Conservation (phyloP, 2,797 vertebrate species). For the Sebastes taczanowskii region DNA sequence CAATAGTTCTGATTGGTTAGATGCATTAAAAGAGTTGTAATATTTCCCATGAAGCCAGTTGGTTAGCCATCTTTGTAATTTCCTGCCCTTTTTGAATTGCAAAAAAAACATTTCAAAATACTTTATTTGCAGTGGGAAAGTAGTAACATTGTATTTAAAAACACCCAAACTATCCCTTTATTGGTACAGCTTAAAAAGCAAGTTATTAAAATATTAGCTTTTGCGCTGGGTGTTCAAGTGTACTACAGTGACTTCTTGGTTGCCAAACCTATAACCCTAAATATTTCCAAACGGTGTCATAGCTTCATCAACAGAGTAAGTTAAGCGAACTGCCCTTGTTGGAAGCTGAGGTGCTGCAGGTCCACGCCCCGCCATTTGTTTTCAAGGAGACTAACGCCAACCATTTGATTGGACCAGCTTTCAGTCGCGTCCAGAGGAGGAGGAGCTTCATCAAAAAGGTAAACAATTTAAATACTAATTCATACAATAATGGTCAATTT, state of each 20-base stretch:
- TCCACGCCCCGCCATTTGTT: constrained; percentile 92
- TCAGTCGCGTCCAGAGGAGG: constrained; percentile 83
- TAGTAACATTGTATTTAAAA: not conserved
- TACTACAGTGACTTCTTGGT: not conserved
- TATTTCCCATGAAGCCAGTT: not conserved
- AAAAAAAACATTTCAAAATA: not conserved
- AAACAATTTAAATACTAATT: not conserved
- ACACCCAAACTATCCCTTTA: too few relatives aligned
- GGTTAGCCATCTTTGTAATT: not conserved
- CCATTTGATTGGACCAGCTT: constrained; percentile 63
- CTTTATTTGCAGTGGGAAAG: not conserved
- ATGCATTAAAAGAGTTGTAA: not conserved
- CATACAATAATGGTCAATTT: not conserved
- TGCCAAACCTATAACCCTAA: not conserved
- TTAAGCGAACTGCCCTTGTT: constrained; percentile 67
- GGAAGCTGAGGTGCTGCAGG: constrained; percentile 91
- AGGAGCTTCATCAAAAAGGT: constrained; percentile 93
- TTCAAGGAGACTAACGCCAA: constrained; percentile 80
- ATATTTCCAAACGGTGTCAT: not conserved
- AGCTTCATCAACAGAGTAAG: constrained; percentile 65
- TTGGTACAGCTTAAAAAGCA: not conserved
- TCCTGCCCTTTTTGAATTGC: not conserved
- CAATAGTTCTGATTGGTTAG: not conserved
- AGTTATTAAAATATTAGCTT: not conserved
- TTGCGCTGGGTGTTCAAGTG: not conserved